Evolutionary conservation across 2,113 vertebrate genomes (phyloP).

Genomic region (Corythornis cristatus): DNA sequence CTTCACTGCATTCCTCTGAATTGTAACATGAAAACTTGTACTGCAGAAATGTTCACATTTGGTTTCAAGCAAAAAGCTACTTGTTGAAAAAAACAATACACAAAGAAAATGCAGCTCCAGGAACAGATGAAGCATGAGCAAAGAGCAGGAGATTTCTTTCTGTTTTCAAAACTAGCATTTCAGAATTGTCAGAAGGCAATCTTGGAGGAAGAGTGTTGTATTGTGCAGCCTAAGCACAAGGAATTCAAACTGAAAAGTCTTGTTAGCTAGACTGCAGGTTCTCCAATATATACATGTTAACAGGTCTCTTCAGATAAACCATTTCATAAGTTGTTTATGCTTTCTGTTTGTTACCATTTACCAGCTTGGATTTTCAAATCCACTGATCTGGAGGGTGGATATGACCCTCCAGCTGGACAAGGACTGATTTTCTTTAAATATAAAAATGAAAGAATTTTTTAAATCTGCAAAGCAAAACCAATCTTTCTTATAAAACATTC

Average conservation of each 20-base stretch:
- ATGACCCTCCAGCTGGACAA: neutral
- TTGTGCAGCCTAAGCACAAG: neutral
- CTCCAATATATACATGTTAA: neutral
- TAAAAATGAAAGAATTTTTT: neutral
- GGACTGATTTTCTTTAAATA: neutral
- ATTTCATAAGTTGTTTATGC: neutral
- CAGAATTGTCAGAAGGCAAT: neutral
- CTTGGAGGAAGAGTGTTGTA: neutral
- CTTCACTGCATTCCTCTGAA: neutral
- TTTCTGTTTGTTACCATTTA: neutral
- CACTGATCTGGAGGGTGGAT: neutral
- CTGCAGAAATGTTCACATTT: neutral
- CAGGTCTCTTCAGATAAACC: neutral
- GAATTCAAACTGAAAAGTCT: neutral
- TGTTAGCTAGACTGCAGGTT: rapidly evolving
- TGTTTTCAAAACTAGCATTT: neutral
- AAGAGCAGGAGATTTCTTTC: neutral
- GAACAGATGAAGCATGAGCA: neutral
- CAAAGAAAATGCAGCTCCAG: neutral
- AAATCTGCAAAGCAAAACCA: neutral
- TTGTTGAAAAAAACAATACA: neutral
- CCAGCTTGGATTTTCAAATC: neutral
- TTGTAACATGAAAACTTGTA: neutral
- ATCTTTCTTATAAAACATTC: neutral
- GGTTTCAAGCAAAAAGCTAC: neutral